Percentiles rank a stretch among this genome's conserved stretches.
Conservation (phyloP, 2,888 invertebrate genomes). For the Eledona agricola region DNA sequence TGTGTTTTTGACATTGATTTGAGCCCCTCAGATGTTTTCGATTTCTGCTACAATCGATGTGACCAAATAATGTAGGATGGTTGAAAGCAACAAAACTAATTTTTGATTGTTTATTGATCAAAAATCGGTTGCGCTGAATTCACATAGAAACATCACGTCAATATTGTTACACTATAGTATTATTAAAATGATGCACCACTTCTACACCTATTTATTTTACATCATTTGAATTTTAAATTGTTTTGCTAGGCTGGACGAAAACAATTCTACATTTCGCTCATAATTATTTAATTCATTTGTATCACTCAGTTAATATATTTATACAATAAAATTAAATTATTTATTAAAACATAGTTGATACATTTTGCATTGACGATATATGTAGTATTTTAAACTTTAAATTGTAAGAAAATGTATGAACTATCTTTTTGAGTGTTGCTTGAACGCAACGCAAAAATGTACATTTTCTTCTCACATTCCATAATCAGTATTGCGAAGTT, state of each 20-base stretch:
- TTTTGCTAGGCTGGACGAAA: conserved; percentile 42
- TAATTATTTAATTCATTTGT: conserved; percentile 46
- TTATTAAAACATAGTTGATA: conserved; percentile 50
- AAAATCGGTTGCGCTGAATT: conserved; percentile 9
- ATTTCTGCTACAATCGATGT: no score
- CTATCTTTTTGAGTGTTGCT: conserved; percentile 16
- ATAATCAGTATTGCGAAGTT: conserved; percentile 59
- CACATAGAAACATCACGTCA: conserved; percentile 36
- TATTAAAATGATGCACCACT: conserved; percentile 33
- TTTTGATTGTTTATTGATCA: conserved; percentile 12
- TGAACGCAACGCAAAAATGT: conserved; percentile 29
- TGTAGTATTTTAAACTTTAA: conserved; percentile 18
- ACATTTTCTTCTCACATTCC: conserved; percentile 53
- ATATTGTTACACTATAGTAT: conserved; percentile 32
- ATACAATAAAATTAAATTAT: conserved; percentile 49
- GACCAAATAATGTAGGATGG: conserved; percentile 1
- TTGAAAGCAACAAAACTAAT: conserved; percentile 42
- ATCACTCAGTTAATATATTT: conserved; percentile 47
- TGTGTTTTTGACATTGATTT: no score
- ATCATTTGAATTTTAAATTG: conserved; percentile 38
- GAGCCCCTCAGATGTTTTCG: conserved; percentile 22
- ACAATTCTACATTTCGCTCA: conserved; percentile 43
- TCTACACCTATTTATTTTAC: conserved; percentile 32
- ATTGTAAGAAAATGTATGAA: conserved; percentile 28
- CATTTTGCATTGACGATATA: conserved; percentile 46